Conservation (phyloP, 2,113 vertebrate genomes). For the Sardina pilchardus region DNA sequence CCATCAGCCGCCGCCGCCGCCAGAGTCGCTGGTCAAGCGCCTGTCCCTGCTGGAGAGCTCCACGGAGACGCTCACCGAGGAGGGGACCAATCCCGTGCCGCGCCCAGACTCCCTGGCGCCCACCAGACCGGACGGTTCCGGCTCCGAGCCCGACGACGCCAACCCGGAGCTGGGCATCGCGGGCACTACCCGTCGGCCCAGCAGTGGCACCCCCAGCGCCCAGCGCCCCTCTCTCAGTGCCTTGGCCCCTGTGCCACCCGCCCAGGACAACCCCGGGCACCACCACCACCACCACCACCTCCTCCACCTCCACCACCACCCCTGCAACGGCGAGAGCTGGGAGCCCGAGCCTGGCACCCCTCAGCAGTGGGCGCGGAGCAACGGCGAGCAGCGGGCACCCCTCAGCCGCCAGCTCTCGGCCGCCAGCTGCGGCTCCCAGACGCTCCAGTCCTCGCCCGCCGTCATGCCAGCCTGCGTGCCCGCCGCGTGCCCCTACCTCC, state of each 20-base stretch:
- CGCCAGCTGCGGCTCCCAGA: constrained; percentile 78
- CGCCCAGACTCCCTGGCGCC: constrained; percentile 59
- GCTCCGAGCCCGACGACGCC: background rate
- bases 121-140: constrained; percentile 8
- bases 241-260: constrained; percentile 69
- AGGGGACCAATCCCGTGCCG: constrained; percentile 50
- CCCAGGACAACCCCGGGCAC: background rate
- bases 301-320: too few species aligned
- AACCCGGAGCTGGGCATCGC: background rate
- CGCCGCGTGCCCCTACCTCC: background rate
- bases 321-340: constrained; percentile 77
- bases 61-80: constrained; percentile 83
- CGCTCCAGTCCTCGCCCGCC: constrained; percentile 47
- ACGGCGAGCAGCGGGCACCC: constrained; percentile 75
- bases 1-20: constrained; percentile 52
- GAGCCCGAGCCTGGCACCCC: constrained; percentile 59
- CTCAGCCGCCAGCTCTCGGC: constrained; percentile 83
- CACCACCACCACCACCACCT: constrained; percentile 14
- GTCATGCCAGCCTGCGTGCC: background rate
- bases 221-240: constrained; percentile 79
- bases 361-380: constrained; percentile 63
- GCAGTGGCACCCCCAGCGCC: too few species aligned
- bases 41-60: constrained; percentile 79
- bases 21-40: constrained; percentile 58
- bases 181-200: background rate